Evolutionary conservation across 2,113 vertebrate species (phyloP), one percentile per base, ranked within the genome.

Genomic region (Peromyscus maniculatus): DNA sequence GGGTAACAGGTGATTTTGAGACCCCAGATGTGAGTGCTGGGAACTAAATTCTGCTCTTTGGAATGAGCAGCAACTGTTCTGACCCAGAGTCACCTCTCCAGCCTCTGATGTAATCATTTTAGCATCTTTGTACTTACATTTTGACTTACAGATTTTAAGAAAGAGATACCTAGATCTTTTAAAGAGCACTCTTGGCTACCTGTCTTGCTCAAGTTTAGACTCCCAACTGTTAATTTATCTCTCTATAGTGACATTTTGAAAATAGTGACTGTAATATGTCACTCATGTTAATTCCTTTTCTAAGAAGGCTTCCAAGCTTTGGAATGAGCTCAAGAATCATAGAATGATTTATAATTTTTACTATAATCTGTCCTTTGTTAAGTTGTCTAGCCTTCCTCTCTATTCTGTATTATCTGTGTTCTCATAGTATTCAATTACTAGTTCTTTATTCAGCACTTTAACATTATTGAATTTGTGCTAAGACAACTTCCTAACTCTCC

Each of bases 241-340:
- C 46, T 67, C 39, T 79, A 89, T 17, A 64, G 6, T 72, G 52
- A 59, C 15, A 62, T 96, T 95, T 93, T 43, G 28, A 93, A 95
- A 93, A 84, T 78, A 49, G 31, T 46, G 62, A 66, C 15, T 55
- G 77, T 49, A 89, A 39, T 62, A 26, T 59, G 72, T 62, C 39
- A 64, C 15, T 95, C 22, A 36, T 5, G 0, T 24, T 12, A 78
- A 83, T 46, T 36, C 31, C 52, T 83, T 90, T 96, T 62, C 79
- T 72, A 62, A 92, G 59, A 83, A 21, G 9, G 26, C 71, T 66
- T n/a, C 7, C 10, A 46, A 0, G 2, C 62, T 28, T 95, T 11
- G 22, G 55, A 36, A 80, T 79, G 52, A 95, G 67, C 55, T 86
- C 31, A 52, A 66, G 21, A 22, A 72, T 91, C 52, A 86, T 28